These are phyloP conservation scores for Chloropsis hardwickii DNA, from an alignment of 2,113 vertebrate species.

Conservation along the genomic window DNA sequence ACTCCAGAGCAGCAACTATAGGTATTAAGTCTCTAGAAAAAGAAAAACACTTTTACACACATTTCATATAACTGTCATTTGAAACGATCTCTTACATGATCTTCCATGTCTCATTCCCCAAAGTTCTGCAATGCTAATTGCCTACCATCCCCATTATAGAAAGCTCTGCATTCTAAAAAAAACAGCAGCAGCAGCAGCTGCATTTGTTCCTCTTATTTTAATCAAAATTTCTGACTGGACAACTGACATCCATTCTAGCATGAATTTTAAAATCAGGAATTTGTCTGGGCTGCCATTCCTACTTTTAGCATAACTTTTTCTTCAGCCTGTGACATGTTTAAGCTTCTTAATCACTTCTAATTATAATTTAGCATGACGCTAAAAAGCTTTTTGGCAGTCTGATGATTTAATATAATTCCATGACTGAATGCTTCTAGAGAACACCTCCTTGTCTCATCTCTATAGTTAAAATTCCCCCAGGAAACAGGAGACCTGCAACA, in stretches of 20 bases:
- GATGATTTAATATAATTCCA: slow-evolving; percentile 46
- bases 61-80: background rate
- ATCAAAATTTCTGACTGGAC: background rate
- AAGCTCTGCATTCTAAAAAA: background rate
- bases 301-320: slow-evolving; percentile 5
- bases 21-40: slow-evolving; percentile 91
- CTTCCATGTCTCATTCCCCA: background rate
- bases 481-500: slow-evolving; percentile 2
- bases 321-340: slow-evolving; percentile 20
- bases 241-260: background rate
- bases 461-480: slow-evolving; percentile 16
- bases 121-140: background rate
- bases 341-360: slow-evolving; percentile 39
- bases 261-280: slow-evolving; percentile 29
- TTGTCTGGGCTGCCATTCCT: slow-evolving; percentile 34
- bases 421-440: slow-evolving; percentile 21
- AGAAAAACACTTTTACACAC: slow-evolving; percentile 56
- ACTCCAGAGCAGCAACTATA: slow-evolving; percentile 93
- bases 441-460: slow-evolving; percentile 35
- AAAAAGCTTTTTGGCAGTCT: slow-evolving; percentile 30
- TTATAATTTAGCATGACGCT: slow-evolving; percentile 24
- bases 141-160: background rate
- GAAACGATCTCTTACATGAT: background rate
- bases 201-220: background rate
- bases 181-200: background rate